Conservation (phyloP, 2,113 vertebrate species). For the Amblyornis subalaris region DNA sequence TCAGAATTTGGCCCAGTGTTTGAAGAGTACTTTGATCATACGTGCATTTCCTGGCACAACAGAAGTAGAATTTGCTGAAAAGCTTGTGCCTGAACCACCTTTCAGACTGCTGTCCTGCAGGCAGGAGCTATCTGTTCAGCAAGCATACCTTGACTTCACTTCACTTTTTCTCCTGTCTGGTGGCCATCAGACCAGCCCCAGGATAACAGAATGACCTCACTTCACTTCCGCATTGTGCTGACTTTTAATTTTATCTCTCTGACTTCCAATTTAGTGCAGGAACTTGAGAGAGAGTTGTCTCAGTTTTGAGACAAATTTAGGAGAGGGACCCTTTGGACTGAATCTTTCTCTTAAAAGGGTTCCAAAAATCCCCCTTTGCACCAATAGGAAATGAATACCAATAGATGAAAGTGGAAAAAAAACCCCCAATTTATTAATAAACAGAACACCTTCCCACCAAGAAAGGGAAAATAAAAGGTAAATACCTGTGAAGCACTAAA, state of each 20-base stretch:
- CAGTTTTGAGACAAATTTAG: no score
- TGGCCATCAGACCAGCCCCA: neutral
- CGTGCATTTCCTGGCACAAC: neutral
- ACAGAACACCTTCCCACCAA: no score
- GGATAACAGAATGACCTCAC: accelerated
- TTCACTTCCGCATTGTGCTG: neutral
- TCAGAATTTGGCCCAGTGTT: neutral
- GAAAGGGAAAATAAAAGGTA: no score
- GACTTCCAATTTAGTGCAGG: neutral
- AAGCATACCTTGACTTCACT: neutral
- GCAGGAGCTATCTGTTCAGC: neutral
- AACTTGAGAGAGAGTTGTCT: neutral
- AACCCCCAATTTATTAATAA: no score
- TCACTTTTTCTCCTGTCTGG: neutral
- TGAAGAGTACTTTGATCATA: neutral
- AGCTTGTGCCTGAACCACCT: neutral
- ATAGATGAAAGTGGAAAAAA: no score
- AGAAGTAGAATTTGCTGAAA: neutral
- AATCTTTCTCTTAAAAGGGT: no score
- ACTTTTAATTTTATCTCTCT: neutral
- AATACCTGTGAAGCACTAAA: no score
- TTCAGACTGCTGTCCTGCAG: neutral
- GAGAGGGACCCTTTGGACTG: no score
- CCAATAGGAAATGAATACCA: no score
- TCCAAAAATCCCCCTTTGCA: no score